Conservation (phyloP, 2,113 vertebrate genomes). For the Galeopterus variegatus region DNA sequence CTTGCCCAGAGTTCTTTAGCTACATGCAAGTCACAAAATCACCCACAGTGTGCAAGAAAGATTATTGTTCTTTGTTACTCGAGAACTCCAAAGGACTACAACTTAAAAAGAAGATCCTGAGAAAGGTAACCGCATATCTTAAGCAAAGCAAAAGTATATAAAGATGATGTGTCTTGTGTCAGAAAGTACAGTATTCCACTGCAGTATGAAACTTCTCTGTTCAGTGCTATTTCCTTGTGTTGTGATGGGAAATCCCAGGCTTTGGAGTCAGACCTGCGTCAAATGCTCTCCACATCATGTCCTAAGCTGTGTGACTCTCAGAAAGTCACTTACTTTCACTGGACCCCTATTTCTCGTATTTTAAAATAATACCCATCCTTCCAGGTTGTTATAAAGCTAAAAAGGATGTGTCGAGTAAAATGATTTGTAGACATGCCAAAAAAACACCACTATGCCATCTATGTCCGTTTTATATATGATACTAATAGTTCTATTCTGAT, state of each 20-base stretch:
- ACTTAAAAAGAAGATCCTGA: not conserved
- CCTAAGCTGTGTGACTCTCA: not conserved
- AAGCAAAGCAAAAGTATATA: not conserved
- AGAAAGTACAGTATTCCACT: not conserved
- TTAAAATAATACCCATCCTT: not conserved
- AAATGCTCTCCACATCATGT: not conserved
- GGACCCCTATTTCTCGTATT: not conserved
- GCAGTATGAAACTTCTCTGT: not conserved
- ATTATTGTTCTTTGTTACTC: not conserved
- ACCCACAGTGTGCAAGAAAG: not conserved
- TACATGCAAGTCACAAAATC: not conserved
- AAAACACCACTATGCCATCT: not conserved
- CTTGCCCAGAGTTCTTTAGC: not conserved
- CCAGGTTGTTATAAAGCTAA: not conserved
- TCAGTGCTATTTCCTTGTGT: not conserved
- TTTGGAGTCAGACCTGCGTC: not conserved
- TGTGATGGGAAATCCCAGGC: not conserved
- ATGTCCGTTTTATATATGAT: not conserved
- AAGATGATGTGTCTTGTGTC: not conserved
- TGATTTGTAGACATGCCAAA: not conserved
- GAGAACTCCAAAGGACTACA: not conserved
- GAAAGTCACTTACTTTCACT: not conserved
- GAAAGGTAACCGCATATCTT: not conserved
- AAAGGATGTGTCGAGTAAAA: not conserved
- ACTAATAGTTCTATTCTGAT: not conserved